Base-by-base conservation (phyloP, 2,797 vertebrate genomes). In the Melanotaenia maccullochi region DNA sequence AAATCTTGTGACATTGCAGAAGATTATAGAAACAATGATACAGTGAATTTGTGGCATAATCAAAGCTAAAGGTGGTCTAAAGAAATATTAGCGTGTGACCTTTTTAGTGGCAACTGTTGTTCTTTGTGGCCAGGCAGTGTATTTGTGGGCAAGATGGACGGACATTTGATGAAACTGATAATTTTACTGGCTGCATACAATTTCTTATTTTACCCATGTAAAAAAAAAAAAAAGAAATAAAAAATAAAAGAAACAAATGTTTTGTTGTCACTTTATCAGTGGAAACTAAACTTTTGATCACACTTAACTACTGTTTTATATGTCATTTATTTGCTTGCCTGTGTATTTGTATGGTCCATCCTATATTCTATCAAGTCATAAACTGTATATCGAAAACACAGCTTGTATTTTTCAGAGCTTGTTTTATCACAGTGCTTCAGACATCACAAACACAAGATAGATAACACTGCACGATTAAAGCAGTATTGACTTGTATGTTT, bases 121-220 rank as follows among this genome's bases (percentile, higher is more conserved):
- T 69, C 75, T 75, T 64, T 81, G 60, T 63, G 64, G 25, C 49
- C 62, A 35, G 22, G 65, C 25, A 52, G 30, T 61, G 62, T 57
- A 56, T 59, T 47, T 70, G 61, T 76, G 40, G 9, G 51, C 55
- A 75, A 60, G 55, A 76, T 32, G 32, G 22, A 22, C 44, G 67
- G 33, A 70, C 62, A 22, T 75, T 66, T 77, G 30, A 77, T 64
- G 40, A 81, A 28, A 65, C 60, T 32, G 40, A 80, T 58, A n/a
- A 71, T 52, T 65, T 67, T 38, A 77, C 2, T 49, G 7, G 44
- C 36, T 72, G 22, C n/a, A 69, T 20, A 57, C 7, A 28, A 32
- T 16, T 13, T 25, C 40, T 69, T 11, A 71, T 62, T 78, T 65
- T 38, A 30, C 13, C 61, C 28, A 54, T 44, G 25, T 68, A 52